These are phyloP conservation scores for Pteronotus mesoamericanus DNA, from an alignment of 2,797 vertebrate species.

Conservation along the genomic window DNA sequence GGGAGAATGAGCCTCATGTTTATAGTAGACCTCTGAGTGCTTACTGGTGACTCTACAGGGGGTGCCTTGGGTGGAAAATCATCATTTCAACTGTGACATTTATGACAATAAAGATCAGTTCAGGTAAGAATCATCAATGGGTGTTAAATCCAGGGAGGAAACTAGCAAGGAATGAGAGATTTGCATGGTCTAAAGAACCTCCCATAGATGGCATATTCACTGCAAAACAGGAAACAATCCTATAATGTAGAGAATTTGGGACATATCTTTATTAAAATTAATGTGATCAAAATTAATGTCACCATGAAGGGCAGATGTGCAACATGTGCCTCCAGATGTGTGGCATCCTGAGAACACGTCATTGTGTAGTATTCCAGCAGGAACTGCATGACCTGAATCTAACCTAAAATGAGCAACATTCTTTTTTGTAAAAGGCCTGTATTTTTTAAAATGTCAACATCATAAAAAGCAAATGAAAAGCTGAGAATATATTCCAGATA, in stretches of 20 bases:
- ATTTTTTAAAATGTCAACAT: background rate
- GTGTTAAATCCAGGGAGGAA: background rate
- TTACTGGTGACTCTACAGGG: background rate
- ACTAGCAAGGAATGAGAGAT: background rate
- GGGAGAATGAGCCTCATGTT: background rate
- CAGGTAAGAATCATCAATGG: background rate
- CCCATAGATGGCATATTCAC: background rate
- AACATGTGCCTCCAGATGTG: background rate
- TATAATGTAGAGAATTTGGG: background rate
- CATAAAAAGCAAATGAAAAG: background rate
- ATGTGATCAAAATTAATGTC: background rate
- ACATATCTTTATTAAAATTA: background rate
- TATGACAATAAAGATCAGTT: background rate
- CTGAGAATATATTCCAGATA: background rate
- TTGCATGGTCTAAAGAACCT: background rate
- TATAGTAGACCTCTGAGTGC: too few relatives aligned
- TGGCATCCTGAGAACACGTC: background rate
- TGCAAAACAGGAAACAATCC: background rate
- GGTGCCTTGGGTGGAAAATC: background rate
- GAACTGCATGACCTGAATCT: background rate
- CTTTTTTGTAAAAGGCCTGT: background rate
- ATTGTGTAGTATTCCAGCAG: background rate
- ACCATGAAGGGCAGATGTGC: background rate
- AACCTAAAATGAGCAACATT: background rate
- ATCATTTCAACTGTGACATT: background rate